A percentile compares a stretch with the other conserved stretches of the same genome.
These are phyloP conservation scores for Virgularia gustaviana DNA, from an alignment of 92 coral and sea anemone genomes.

Conservation along the genomic window DNA sequence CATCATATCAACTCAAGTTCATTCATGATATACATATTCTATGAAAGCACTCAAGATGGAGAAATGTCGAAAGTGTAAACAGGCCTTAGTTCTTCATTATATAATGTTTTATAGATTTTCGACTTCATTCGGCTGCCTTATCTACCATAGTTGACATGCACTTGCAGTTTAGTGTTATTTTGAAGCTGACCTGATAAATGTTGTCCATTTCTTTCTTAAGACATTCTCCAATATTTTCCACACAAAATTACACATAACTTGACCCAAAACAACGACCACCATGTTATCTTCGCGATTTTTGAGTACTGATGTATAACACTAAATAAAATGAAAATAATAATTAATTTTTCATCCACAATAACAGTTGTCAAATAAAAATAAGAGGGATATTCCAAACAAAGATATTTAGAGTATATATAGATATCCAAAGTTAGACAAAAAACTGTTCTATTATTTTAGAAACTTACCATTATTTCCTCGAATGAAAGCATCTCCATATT, in stretches of 20 bases:
- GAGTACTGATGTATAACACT: slow-evolving; percentile 97
- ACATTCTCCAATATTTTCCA: not conserved
- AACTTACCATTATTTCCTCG: slow-evolving; percentile 90
- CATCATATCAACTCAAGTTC: too few relatives aligned
- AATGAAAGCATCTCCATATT: slow-evolving; percentile 96
- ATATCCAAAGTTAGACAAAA: not conserved
- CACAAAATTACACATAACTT: not conserved
- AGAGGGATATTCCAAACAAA: not conserved
- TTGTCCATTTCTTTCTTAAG: not conserved
- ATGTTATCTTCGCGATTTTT: slow-evolving; percentile 65
- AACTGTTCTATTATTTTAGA: not conserved
- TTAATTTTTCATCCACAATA: not conserved
- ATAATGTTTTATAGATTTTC: too few relatives aligned
- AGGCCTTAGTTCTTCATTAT: too few relatives aligned
- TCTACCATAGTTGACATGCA: too few relatives aligned
- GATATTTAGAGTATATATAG: too few relatives aligned
- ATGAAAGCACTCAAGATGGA: too few relatives aligned
- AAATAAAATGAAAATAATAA: slow-evolving; percentile 18
- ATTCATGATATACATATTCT: too few relatives aligned
- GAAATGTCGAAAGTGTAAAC: too few relatives aligned
- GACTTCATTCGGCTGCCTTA: too few relatives aligned
- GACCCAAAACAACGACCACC: too few relatives aligned
- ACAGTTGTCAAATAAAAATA: not conserved
- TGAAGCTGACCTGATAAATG: too few relatives aligned
- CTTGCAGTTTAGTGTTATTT: too few relatives aligned